A percentile compares a stretch with the other conserved stretches of the same genome.
Conservation (phyloP, 2,113 vertebrate species). For the Okapia johnstoni region DNA sequence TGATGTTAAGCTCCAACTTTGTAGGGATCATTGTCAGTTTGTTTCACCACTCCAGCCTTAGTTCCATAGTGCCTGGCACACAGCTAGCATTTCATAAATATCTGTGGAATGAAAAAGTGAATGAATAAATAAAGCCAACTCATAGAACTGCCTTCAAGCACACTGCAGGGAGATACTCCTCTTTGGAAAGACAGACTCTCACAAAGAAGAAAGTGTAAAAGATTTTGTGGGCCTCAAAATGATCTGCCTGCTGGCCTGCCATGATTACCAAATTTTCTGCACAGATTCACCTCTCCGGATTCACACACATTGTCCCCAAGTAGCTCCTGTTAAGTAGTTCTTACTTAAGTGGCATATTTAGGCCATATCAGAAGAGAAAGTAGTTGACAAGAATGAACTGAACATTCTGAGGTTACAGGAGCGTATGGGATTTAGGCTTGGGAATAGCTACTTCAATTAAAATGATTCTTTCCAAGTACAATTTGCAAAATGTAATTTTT, state of each 20-base stretch:
- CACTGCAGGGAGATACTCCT: neutral
- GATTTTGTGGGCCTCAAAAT: neutral
- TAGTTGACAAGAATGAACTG: slow-evolving; percentile 31
- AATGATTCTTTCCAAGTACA: slow-evolving; percentile 43
- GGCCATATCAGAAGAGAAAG: neutral
- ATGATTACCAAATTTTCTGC: neutral
- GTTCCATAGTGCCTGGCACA: neutral
- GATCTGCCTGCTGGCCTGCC: neutral
- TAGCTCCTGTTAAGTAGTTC: neutral
- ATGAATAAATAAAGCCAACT: neutral
- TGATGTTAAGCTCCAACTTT: neutral
- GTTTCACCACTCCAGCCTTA: neutral
- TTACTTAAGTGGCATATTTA: slow-evolving; percentile 5
- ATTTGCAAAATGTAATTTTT: slow-evolving; percentile 51
- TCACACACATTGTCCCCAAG: neutral
- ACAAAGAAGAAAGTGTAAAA: neutral
- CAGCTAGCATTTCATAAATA: neutral
- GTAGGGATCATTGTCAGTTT: neutral
- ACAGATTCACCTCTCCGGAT: neutral
- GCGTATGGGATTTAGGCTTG: neutral
- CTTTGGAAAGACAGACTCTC: neutral
- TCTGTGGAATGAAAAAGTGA: neutral
- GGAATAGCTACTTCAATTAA: slow-evolving; percentile 40
- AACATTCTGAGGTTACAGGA: neutral
- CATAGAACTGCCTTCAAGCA: neutral